Conservation (phyloP, 1,140 invertebrate genomes). For the Aphaenogaster ashmeadi region DNA sequence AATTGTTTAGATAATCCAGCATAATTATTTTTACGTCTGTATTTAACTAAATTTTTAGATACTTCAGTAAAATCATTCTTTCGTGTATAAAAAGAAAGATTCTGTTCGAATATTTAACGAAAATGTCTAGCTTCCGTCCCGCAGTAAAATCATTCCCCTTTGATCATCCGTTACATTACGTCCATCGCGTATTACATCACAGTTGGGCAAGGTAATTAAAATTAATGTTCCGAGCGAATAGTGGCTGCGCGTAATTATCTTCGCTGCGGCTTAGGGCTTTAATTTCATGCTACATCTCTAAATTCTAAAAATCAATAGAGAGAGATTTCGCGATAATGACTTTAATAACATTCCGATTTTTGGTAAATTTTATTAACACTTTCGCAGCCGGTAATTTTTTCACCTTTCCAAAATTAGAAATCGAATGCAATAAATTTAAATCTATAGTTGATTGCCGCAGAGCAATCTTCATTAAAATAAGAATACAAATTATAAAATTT, state of each 20-base stretch:
- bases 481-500: no score
- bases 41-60: no score
- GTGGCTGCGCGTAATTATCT: constrained; percentile 66
- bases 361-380: background rate
- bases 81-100: background rate
- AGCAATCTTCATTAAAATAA: no score
- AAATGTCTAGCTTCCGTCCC: constrained; percentile 4
- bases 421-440: no score
- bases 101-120: background rate
- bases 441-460: no score
- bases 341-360: constrained; percentile 24
- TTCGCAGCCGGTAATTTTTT: no score
- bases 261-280: constrained; percentile 59
- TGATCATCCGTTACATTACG: constrained; percentile 65
- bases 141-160: constrained; percentile 52
- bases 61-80: no score
- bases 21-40: no score
- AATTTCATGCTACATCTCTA: constrained; percentile 48
- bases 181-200: constrained; percentile 65
- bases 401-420: no score
- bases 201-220: constrained; percentile 71
- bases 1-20: no score
- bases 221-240: constrained; percentile 71
- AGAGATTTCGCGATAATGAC: no score
- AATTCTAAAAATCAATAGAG: constrained; percentile 30